Evolutionary conservation across 2,113 vertebrate species (phyloP), one percentile per base, ranked within the genome.

Genomic region (Bucco capensis): DNA sequence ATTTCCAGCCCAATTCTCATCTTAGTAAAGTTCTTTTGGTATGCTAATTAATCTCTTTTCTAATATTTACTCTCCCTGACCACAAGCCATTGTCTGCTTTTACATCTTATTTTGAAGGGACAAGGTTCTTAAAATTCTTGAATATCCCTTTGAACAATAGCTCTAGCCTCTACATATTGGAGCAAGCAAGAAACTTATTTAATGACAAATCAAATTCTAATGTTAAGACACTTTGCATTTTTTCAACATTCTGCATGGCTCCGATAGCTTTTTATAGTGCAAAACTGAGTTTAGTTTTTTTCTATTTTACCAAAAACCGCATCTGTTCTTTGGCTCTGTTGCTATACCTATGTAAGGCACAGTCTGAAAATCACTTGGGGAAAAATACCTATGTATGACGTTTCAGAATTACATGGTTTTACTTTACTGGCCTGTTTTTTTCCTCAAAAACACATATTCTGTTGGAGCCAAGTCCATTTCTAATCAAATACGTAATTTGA

Each of bases 1-100:
- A 83, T 80, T 78, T 91, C 94, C 78, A 89, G 56, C 56, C 58
- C 65, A 24, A 49, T 92, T 44, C 89, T 92, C 83, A 87, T 86
- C 14, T 74, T 79, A 57, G 74, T 57, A 40, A 81, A 92, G 86
- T 65, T 88, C 89, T 96, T 97, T 87, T 93, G 91, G 83, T 75
- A 95, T 96, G 89, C 78, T 95, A 94, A 96, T 94, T 90, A 89
- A 94, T 79, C 91, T 93, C 58, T n/a, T 92, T 94, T 88, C 89
- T 62, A 96, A 89, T 89, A 72, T 96, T 90, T 95, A 89, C 78
- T 83, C 50, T 93, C 83, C 58, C 72, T 75, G 81, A 91, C 75
- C 83, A 92, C 47, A 89, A 91, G 78, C 50, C 57, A 82, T 92
- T 96, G 94, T 92, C 81, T 92, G 61, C 44, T 81, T 88, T 94